These are phyloP conservation scores for Calcarius lapponicus DNA, from an alignment of 2,797 vertebrate genomes.

Conservation along the genomic window DNA sequence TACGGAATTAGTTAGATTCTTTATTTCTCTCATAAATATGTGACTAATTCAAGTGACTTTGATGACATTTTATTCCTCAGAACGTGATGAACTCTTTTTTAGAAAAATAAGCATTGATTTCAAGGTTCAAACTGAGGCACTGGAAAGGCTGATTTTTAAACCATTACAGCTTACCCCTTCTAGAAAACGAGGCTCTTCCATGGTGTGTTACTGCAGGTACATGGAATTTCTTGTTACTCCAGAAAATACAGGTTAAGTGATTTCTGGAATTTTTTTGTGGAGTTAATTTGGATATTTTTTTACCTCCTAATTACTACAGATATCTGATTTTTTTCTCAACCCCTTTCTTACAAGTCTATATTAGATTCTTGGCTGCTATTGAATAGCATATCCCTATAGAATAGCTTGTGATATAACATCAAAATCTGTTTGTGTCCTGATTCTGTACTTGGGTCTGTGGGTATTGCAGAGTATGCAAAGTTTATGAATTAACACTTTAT, in stretches of 20 bases:
- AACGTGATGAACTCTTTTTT: neutral
- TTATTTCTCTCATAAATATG: neutral
- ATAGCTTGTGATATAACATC: neutral
- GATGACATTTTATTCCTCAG: neutral
- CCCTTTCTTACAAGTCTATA: neutral
- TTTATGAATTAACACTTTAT: neutral
- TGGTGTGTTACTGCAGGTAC: neutral
- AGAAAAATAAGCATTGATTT: neutral
- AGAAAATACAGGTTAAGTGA: neutral
- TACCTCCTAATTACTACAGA: neutral
- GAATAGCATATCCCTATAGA: neutral
- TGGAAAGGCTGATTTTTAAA: neutral
- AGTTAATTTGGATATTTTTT: neutral
- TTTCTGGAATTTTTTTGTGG: neutral
- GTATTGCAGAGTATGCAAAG: neutral
- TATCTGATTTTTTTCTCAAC: neutral
- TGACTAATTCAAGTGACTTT: neutral
- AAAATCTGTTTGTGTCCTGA: neutral
- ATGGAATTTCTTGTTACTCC: neutral
- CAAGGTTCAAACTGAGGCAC: neutral
- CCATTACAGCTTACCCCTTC: neutral
- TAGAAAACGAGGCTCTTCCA: neutral
- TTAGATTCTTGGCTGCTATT: neutral
- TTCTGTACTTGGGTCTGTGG: neutral
- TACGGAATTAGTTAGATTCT: neutral